Evolutionary conservation across 2,888 invertebrate genomes (phyloP).

Genomic region (Rambutsinella grinnellia): DNA sequence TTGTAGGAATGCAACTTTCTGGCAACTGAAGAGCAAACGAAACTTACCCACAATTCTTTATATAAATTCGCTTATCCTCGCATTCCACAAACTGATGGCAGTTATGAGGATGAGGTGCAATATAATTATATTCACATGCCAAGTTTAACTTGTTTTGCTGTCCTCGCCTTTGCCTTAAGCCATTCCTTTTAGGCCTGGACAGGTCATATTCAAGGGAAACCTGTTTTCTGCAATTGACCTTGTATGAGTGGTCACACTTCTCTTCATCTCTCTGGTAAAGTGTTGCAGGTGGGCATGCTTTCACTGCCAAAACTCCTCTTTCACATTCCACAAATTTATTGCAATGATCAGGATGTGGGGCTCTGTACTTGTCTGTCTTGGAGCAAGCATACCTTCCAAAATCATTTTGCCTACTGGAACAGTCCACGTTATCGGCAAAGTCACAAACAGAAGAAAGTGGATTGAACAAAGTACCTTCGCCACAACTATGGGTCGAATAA

Average conservation of each 20-base stretch:
- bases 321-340: slow-evolving; percentile 65
- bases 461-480: slow-evolving; percentile 57
- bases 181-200: background rate
- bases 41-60: slow-evolving; percentile 63
- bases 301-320: slow-evolving; percentile 52
- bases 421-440: slow-evolving; percentile 60
- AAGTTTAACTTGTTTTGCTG: slow-evolving; percentile 34
- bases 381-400: slow-evolving; percentile 62
- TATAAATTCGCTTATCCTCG: slow-evolving; percentile 55
- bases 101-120: slow-evolving; percentile 58
- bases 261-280: slow-evolving; percentile 53
- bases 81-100: slow-evolving; percentile 64
- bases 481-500: slow-evolving; percentile 42
- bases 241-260: slow-evolving; percentile 55
- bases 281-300: slow-evolving; percentile 59
- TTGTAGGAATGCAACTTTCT: background rate
- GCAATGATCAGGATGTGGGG: slow-evolving; percentile 61
- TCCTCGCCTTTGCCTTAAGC: background rate
- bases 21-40: background rate
- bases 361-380: slow-evolving; percentile 44
- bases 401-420: slow-evolving; percentile 53
- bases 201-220: slow-evolving; percentile 63
- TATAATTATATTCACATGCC: slow-evolving; percentile 59
- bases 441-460: slow-evolving; percentile 56
- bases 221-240: slow-evolving; percentile 54